phyloP scores from a whole-genome alignment of 2,113 vertebrate genomes.

The Ptilorrhoa leucosticta region DNA sequence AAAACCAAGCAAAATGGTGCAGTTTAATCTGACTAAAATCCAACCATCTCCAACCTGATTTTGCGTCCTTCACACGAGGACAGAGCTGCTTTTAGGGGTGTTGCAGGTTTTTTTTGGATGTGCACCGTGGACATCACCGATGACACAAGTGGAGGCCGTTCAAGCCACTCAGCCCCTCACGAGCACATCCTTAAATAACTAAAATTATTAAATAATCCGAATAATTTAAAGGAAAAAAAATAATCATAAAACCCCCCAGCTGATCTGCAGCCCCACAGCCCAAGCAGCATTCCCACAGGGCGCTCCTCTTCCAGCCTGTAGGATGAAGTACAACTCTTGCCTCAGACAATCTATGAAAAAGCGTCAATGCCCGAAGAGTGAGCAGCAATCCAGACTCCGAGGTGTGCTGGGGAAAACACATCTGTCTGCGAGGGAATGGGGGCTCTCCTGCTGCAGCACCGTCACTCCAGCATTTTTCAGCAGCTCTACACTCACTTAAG shows the following conservation, averaged over 20 bases:
- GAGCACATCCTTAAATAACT: not conserved
- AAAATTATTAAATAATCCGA: not conserved
- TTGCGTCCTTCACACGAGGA: not conserved
- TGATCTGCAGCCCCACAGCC: not conserved
- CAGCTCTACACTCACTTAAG: not conserved
- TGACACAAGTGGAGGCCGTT: not conserved
- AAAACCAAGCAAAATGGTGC: not conserved
- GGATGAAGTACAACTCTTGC: fast-evolving
- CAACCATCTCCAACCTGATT: not conserved
- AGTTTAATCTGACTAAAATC: not conserved
- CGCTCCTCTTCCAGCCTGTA: not conserved
- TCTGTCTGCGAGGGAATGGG: not conserved
- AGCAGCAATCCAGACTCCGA: not conserved
- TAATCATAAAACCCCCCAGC: fast-evolving
- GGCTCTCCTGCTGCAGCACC: not conserved
- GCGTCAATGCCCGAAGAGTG: fast-evolving
- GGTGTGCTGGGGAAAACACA: not conserved
- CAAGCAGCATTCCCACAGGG: not conserved
- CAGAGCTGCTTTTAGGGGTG: not conserved
- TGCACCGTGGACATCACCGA: fast-evolving
- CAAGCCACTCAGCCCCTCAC: not conserved
- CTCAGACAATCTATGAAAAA: not conserved
- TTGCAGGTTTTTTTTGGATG: too few relatives aligned
- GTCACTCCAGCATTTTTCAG: not conserved
- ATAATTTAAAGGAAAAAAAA: not conserved